Conservation (phyloP, 1,140 invertebrate genomes). For the Dryas iulia region DNA sequence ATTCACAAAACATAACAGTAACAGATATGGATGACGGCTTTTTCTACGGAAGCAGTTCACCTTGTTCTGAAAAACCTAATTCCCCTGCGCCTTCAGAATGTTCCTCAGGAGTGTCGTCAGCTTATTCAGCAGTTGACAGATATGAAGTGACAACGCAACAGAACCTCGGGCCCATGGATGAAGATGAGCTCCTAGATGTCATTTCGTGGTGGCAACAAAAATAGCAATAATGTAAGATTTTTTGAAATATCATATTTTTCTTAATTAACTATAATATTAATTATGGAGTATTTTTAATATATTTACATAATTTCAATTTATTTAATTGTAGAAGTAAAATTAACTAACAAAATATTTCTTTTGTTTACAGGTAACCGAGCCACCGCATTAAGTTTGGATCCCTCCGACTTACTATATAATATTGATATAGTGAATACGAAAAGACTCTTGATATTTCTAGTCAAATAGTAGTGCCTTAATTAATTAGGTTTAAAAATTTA, state of each 20-base stretch:
- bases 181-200: slow-evolving; percentile 91
- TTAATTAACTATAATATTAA: neutral
- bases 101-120: slow-evolving; percentile 82
- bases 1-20: slow-evolving; percentile 53
- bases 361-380: slow-evolving; percentile 56
- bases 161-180: slow-evolving; percentile 85
- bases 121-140: slow-evolving; percentile 69
- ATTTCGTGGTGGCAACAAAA: slow-evolving; percentile 91
- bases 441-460: slow-evolving; percentile 75
- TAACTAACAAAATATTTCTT: slow-evolving; percentile 32
- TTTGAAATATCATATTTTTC: slow-evolving; percentile 1
- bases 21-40: slow-evolving; percentile 75
- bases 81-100: slow-evolving; percentile 89
- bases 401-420: slow-evolving; percentile 64
- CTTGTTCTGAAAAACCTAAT: slow-evolving; percentile 84
- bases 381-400: slow-evolving; percentile 47
- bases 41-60: slow-evolving; percentile 71
- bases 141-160: slow-evolving; percentile 77
- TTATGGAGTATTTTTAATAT: neutral
- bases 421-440: slow-evolving; percentile 61
- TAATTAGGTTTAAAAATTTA: slow-evolving; percentile 38
- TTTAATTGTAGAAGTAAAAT: slow-evolving; percentile 18
- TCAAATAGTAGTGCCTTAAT: slow-evolving; percentile 73
- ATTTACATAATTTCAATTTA: neutral
- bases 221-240: slow-evolving; percentile 71